Base-by-base conservation (phyloP, 2,113 vertebrate species). In the Charina bottae region DNA sequence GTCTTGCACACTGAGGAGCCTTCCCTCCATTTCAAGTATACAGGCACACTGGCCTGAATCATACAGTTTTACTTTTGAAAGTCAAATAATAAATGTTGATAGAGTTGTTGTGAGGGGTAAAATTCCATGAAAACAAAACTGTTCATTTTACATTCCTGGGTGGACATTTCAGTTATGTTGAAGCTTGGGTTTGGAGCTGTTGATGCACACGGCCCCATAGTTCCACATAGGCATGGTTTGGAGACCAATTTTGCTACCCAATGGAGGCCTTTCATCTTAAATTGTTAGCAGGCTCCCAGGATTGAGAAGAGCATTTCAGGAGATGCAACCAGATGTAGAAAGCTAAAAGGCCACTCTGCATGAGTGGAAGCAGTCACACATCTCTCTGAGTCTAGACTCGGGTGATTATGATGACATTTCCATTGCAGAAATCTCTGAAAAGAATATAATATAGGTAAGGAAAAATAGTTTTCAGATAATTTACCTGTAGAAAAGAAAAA, bases 111-210 rank as follows among this genome's bases (percentile, higher is more conserved):
- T 24, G 24, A 19, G 28, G 46, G 28, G 24, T 62, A 84, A 59
- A 90, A 91, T 28, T n/a, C 6, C 0, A 53, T 24, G 13, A 33
- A 12, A 92, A 93, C 85, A 0, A 42, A 85, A 12, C 11, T 84
- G 84, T 86, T 83, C 21, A 72, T 87, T 54, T 93, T 90, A 33
- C 68, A 68, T 86, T 68, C 53, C 62, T 92, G 49, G 90, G 54
- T 92, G 60, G 37, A 88, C 72, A 87, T 59, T 8, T 87, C 93
- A 93, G 60, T 87, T n/a, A 54, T 9, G 8, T 17, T 9, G 8
- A 68, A 15, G 49, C 33, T 1, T 72, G 2, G 9, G 3, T 91
- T 86, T 53, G 17, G 13, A 87, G 23, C 64, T 3, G 33, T 37
- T 26, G 24, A 21, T 72, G 33, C 6, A 2, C 6, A 62, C 7